A percentile compares a stretch with the other conserved stretches of the same genome.
Conservation (phyloP, 2,797 vertebrate species). For the Galaxias olidus region DNA sequence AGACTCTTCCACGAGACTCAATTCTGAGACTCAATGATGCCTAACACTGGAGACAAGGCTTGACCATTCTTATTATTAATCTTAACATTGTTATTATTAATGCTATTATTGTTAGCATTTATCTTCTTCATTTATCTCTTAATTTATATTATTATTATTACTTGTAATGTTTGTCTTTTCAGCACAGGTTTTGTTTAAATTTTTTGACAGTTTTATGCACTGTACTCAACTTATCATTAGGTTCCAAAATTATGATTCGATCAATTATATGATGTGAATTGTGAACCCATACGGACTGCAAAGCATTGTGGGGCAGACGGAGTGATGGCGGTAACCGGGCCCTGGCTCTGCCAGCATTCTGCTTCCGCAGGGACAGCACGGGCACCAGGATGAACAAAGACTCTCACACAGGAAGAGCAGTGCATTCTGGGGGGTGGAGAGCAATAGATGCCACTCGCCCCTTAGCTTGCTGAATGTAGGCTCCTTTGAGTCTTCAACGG, state of each 20-base stretch:
- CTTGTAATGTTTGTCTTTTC: constrained; percentile 19
- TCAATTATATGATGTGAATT: constrained; percentile 47
- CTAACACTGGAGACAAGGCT: constrained; percentile 42
- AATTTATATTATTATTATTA: constrained; percentile 19
- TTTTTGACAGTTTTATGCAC: constrained; percentile 39
- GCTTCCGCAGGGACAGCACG: constrained; percentile 57
- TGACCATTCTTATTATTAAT: constrained; percentile 35
- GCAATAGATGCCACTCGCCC: background rate
- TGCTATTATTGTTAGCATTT: constrained; percentile 38
- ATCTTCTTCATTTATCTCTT: constrained; percentile 39
- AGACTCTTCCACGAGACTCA: constrained; percentile 52
- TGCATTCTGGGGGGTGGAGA: constrained; percentile 64
- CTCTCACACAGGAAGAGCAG: constrained; percentile 69
- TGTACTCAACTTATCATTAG: constrained; percentile 34
- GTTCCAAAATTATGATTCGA: constrained; percentile 33
- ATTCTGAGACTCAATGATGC: constrained; percentile 17
- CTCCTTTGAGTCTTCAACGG: constrained; percentile 59
- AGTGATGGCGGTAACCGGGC: constrained; percentile 55
- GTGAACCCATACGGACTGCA: constrained; percentile 61
- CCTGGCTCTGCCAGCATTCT: constrained; percentile 54
- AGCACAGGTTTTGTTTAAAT: constrained; percentile 14
- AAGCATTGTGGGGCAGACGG: constrained; percentile 63
- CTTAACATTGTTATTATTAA: constrained; percentile 43
- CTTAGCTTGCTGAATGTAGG: constrained; percentile 64
- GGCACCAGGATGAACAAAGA: constrained; percentile 64